Percentiles rank a stretch among this genome's conserved stretches.
phyloP scores from a whole-genome alignment of 1,140 invertebrate species.

The Batillaria attramentaria region DNA sequence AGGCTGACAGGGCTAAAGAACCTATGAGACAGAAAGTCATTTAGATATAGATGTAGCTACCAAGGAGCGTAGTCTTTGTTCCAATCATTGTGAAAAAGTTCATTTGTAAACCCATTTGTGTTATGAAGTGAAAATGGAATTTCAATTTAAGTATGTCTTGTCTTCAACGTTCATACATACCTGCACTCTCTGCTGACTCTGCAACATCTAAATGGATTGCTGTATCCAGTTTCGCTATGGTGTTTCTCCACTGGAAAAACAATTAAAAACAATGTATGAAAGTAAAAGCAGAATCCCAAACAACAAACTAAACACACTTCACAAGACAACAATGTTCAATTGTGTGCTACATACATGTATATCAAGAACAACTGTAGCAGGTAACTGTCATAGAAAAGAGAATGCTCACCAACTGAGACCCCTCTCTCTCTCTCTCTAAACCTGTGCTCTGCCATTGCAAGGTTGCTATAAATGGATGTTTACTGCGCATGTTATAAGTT shows the following conservation, averaged over 20 bases:
- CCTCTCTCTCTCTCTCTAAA: not conserved
- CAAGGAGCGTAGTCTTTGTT: not conserved
- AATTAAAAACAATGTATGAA: no score
- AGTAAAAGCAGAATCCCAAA: not conserved
- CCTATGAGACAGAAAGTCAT: slow-evolving; percentile 20
- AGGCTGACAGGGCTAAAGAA: slow-evolving; percentile 14
- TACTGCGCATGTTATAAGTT: no score
- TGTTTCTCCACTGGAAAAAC: slow-evolving; percentile 10
- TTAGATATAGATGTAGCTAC: not conserved
- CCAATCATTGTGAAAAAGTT: not conserved
- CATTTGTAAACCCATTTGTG: not conserved
- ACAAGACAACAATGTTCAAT: not conserved
- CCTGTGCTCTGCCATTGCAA: not conserved
- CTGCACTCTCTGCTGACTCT: not conserved
- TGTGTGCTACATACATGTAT: not conserved
- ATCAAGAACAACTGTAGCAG: not conserved
- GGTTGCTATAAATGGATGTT: no score
- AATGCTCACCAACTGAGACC: no score
- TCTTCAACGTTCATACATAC: not conserved
- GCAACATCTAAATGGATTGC: not conserved
- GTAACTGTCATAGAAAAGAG: not conserved
- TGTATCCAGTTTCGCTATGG: slow-evolving; percentile 15
- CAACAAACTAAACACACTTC: not conserved
- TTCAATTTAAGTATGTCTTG: not conserved
- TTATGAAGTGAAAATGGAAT: not conserved